Percentiles rank a stretch among this genome's conserved stretches.
phyloP scores from a whole-genome alignment of 2,113 vertebrate genomes.

The Semnornis frantzii region DNA sequence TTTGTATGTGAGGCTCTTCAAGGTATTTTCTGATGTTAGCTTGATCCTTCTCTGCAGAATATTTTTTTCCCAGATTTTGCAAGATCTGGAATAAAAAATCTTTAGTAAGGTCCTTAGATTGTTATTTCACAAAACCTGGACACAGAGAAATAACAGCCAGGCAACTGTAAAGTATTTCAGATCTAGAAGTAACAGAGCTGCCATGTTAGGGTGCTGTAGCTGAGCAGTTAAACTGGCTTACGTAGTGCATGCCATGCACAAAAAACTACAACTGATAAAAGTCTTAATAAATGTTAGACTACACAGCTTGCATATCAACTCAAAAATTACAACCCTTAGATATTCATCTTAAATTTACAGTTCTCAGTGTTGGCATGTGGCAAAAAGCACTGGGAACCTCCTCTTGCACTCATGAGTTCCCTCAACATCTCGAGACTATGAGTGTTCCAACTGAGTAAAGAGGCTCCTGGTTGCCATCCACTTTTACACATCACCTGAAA shows the following conservation, averaged over 20 bases:
- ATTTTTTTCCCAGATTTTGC: neutral
- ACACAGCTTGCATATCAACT: neutral
- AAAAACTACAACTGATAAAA: neutral
- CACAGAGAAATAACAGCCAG: neutral
- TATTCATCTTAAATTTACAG: neutral
- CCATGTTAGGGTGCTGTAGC: neutral
- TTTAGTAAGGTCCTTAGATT: neutral
- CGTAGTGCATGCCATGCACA: no score
- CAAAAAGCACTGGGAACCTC: neutral
- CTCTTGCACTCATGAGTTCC: neutral
- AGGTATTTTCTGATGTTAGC: neutral
- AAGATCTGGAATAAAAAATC: neutral
- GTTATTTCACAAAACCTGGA: neutral
- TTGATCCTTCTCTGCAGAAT: neutral
- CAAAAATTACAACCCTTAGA: neutral
- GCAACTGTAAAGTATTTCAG: neutral
- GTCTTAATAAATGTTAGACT: neutral
- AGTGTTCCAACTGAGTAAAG: fast-evolving
- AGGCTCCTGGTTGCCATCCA: neutral
- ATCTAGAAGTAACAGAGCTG: neutral
- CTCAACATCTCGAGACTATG: neutral
- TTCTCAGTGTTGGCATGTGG: neutral
- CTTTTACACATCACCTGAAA: neutral
- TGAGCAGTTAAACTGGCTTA: neutral
- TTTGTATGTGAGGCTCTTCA: neutral